A percentile compares a stretch with the other conserved stretches of the same genome.
Evolutionary conservation across 2,113 vertebrate genomes (phyloP).

Genomic region (Megalops atlanticus): DNA sequence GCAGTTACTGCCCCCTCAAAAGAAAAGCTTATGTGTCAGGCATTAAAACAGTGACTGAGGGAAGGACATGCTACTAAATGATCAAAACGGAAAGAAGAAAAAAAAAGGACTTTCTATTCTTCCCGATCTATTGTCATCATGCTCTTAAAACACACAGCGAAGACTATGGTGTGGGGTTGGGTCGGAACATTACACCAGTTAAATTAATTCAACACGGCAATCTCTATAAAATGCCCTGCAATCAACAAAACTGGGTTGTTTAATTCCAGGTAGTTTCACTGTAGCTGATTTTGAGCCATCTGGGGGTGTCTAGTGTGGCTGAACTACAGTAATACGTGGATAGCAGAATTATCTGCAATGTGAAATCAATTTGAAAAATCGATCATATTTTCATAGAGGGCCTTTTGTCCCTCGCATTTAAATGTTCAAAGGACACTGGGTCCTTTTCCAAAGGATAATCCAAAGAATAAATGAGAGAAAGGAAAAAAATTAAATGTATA

Average conservation of each 20-base stretch:
- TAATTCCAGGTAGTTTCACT: not conserved
- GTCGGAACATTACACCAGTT: too few relatives aligned
- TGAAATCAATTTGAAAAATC: not conserved
- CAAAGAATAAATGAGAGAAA: not conserved
- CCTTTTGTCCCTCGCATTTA: too few relatives aligned
- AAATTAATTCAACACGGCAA: not conserved
- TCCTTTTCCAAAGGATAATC: not conserved
- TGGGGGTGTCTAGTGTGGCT: not conserved
- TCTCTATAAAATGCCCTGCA: not conserved
- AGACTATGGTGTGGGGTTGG: too few relatives aligned
- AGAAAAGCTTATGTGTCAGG: conserved; percentile 5
- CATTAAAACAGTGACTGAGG: not conserved
- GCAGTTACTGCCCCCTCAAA: not conserved
- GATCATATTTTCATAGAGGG: not conserved
- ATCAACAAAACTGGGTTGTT: not conserved
- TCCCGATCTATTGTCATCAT: not conserved
- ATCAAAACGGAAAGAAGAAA: not conserved
- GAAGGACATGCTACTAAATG: not conserved
- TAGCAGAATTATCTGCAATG: not conserved
- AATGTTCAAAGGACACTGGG: too few relatives aligned
- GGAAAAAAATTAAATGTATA: not conserved
- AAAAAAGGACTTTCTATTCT: not conserved
- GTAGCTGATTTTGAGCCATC: not conserved
- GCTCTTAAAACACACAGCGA: not conserved
- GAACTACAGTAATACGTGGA: not conserved